phyloP scores from a whole-genome alignment of 2,113 vertebrate species.

The Dryoscopus gambensis region DNA sequence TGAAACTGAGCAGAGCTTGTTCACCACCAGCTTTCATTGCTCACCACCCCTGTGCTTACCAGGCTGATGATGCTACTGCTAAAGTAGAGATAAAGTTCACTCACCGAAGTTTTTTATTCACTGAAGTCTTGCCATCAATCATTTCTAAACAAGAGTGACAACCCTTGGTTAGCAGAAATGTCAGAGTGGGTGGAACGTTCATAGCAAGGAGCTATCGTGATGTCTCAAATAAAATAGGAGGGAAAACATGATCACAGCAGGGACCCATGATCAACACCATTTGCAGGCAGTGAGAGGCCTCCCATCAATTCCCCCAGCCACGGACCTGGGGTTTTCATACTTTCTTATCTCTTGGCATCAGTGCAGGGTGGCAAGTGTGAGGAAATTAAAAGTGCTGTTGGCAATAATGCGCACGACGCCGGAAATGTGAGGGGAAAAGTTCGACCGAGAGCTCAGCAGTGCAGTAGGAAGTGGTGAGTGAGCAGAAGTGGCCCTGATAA shows the following conservation, averaged over 20 bases:
- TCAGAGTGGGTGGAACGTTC: not conserved
- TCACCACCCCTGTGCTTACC: not conserved
- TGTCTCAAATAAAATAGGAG: not conserved
- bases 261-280: not conserved
- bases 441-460: not conserved
- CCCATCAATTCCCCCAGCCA: not conserved
- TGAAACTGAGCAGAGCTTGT: not conserved
- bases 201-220: not conserved
- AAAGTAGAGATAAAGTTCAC: not conserved
- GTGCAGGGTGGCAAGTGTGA: not conserved
- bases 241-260: not conserved
- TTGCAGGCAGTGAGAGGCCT: not conserved
- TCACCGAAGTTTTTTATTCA: not conserved
- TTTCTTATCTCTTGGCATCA: not conserved
- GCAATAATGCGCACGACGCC: not conserved
- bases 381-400: not conserved
- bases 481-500: not conserved
- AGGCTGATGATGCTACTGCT: not conserved
- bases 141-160: not conserved
- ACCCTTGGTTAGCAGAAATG: not conserved
- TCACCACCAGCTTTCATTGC: not conserved
- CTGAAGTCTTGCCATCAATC: not conserved
- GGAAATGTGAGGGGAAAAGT: not conserved
- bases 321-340: accelerated
- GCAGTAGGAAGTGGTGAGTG: not conserved